These are phyloP conservation scores for Idaea aversata DNA, from an alignment of 2,888 invertebrate genomes.

Conservation along the genomic window DNA sequence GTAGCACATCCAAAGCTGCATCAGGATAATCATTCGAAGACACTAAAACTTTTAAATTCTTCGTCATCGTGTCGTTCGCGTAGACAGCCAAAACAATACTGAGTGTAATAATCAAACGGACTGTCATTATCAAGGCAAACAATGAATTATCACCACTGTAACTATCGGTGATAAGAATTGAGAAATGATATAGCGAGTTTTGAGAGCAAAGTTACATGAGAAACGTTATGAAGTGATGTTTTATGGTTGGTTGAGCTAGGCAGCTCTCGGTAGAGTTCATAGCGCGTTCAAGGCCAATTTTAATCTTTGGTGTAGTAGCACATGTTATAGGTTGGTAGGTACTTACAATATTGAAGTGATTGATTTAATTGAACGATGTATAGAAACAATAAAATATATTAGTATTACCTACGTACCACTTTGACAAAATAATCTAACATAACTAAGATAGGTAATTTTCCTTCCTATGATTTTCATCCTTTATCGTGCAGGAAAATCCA, in stretches of 20 bases:
- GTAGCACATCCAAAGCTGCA: conserved; percentile 82
- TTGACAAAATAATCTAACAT: too few relatives aligned
- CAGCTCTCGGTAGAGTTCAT: background rate
- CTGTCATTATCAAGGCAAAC: conserved; percentile 6
- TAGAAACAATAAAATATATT: too few relatives aligned
- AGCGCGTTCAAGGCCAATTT: conserved; percentile 14
- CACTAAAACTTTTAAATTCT: conserved; percentile 83
- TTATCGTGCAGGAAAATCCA: too few relatives aligned
- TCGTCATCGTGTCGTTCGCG: conserved; percentile 55
- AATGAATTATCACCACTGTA: background rate
- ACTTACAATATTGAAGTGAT: too few relatives aligned
- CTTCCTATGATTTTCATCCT: too few relatives aligned
- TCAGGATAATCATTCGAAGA: conserved; percentile 85
- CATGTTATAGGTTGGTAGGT: background rate
- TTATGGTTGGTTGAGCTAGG: background rate
- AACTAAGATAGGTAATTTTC: too few relatives aligned
- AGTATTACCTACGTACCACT: too few relatives aligned
- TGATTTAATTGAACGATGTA: too few relatives aligned
- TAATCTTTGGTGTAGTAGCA: background rate
- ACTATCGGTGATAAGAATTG: background rate
- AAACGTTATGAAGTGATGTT: background rate
- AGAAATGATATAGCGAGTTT: background rate
- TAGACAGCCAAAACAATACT: conserved; percentile 33
- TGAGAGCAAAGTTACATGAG: background rate
- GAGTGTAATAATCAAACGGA: conserved; percentile 31